A percentile compares a stretch with the other conserved stretches of the same genome.
Evolutionary conservation across 2,888 invertebrate genomes (phyloP).

Genomic region (Hemithea aestivaria): DNA sequence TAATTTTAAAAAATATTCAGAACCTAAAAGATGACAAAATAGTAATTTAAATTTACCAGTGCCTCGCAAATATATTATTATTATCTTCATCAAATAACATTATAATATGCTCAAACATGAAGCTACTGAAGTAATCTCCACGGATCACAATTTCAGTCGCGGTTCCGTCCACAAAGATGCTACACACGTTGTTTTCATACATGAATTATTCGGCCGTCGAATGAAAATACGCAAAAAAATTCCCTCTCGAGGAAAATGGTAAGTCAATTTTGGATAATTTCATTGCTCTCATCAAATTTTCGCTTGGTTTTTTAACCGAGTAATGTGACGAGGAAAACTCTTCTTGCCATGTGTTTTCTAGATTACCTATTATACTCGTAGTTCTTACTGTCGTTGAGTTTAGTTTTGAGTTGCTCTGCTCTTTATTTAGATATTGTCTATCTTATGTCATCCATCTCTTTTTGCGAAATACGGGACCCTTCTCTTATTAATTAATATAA

Average conservation of each 20-base stretch:
- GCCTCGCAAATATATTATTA: slow-evolving; percentile 19
- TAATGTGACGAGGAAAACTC: no score
- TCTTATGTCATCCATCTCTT: no score
- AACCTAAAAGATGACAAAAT: no score
- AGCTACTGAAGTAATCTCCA: slow-evolving; percentile 13
- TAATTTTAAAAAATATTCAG: no score
- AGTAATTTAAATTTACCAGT: slow-evolving; percentile 5
- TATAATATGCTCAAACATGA: slow-evolving; percentile 16
- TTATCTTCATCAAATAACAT: slow-evolving; percentile 7
- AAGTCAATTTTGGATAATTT: slow-evolving; percentile 9
- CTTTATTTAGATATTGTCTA: no score
- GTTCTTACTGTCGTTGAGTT: no score
- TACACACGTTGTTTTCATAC: slow-evolving; percentile 19
- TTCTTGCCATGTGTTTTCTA: no score
- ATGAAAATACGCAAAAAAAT: slow-evolving; percentile 13
- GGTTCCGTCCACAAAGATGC: slow-evolving; percentile 24
- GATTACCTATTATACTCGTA: no score
- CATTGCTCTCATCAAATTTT: background rate
- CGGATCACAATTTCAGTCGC: slow-evolving; percentile 34
- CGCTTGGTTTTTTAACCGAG: no score
- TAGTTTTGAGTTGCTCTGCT: no score
- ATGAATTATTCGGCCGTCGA: slow-evolving; percentile 17
- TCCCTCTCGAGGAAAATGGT: slow-evolving; percentile 16
- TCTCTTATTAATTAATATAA: no score
- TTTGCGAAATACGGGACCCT: no score